Evolutionary conservation across 2,113 vertebrate species (phyloP).

Genomic region (Leucopternis melanops): DNA sequence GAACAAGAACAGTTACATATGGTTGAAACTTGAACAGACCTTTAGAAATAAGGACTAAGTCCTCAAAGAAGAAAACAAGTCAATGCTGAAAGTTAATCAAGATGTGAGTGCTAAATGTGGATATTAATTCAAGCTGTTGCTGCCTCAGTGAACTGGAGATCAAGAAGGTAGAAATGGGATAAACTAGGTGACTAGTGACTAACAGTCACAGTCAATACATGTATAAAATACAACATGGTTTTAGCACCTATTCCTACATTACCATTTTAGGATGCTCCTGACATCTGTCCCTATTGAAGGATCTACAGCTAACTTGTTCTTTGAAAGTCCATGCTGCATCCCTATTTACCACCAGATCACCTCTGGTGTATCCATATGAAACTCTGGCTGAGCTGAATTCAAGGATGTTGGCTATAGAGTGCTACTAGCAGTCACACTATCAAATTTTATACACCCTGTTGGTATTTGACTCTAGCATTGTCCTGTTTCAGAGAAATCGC

Average conservation of each 20-base stretch:
- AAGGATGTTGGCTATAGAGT: not conserved
- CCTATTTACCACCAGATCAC: not conserved
- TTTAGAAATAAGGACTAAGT: not conserved
- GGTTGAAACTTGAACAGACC: not conserved
- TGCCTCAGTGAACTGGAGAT: not conserved
- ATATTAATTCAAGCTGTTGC: not conserved
- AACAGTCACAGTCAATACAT: not conserved
- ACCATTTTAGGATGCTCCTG: not conserved
- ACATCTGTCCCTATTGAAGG: not conserved
- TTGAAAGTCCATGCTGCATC: not conserved
- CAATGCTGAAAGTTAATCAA: not conserved
- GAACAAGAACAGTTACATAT: not conserved
- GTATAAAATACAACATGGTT: not conserved
- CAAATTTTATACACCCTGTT: not conserved
- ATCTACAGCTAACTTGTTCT: not conserved
- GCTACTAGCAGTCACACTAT: not conserved
- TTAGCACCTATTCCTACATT: not conserved
- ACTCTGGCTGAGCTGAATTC: not conserved
- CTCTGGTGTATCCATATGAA: not conserved
- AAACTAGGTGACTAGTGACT: not conserved
- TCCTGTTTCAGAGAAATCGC: not conserved
- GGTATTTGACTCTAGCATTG: not conserved
- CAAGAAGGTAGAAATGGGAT: not conserved
- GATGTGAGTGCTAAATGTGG: not conserved
- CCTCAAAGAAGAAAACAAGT: not conserved